phyloP scores from a whole-genome alignment of 2,113 vertebrate species.

The Meriones unguiculatus region DNA sequence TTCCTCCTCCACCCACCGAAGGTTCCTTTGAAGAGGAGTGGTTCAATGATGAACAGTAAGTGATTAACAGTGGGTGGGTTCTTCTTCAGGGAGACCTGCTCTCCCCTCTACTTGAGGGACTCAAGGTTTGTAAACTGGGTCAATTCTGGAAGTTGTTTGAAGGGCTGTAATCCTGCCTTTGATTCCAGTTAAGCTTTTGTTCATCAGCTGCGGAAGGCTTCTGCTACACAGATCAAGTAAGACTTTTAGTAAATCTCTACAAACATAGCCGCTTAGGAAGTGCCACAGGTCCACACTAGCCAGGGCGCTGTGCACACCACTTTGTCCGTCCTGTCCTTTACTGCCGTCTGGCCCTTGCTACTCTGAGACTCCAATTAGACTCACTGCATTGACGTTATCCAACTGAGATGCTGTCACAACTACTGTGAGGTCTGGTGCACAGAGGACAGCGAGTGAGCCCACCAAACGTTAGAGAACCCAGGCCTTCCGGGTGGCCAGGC shows the following conservation, averaged over 20 bases:
- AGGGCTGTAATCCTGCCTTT: background rate
- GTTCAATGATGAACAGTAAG: too few relatives aligned
- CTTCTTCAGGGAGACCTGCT: background rate
- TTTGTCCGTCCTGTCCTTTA: background rate
- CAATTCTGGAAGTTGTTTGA: background rate
- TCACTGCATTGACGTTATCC: background rate
- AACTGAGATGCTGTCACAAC: background rate
- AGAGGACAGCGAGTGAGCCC: background rate
- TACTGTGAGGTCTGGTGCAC: background rate
- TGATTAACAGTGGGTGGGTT: background rate
- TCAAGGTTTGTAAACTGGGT: background rate
- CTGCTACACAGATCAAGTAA: background rate
- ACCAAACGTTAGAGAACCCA: background rate
- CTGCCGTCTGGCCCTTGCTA: background rate
- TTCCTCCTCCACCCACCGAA: background rate
- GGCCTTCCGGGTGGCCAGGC: background rate
- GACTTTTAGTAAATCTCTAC: background rate
- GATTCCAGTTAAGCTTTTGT: too few relatives aligned
- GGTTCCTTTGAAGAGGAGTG: background rate
- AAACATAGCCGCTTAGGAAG: too few relatives aligned
- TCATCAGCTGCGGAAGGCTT: background rate
- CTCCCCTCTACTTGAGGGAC: too few relatives aligned
- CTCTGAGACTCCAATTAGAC: background rate
- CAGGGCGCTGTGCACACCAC: background rate
- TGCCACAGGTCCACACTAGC: background rate